Conservation (phyloP, 2,797 vertebrate species). For the Rhyacichthys aspro region DNA sequence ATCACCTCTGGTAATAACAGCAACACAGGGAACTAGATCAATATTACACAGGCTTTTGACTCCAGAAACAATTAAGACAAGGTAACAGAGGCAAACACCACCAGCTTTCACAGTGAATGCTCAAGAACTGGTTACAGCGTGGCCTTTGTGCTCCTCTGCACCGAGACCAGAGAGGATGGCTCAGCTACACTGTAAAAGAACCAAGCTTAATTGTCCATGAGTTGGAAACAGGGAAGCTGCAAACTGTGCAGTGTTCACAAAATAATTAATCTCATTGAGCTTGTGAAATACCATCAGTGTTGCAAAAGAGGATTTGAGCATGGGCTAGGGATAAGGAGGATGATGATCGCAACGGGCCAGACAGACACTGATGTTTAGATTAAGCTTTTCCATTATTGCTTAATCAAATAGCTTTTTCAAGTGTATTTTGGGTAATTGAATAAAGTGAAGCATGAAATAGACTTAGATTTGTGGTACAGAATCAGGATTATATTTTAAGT, state of each 20-base stretch:
- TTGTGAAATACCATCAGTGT: conserved; percentile 67
- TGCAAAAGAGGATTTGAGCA: conserved; percentile 63
- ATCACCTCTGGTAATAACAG: conserved; percentile 56
- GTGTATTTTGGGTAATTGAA: conserved; percentile 67
- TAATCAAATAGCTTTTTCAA: conserved; percentile 60
- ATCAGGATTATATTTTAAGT: conserved; percentile 50
- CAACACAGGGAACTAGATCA: conserved; percentile 69
- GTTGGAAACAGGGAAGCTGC: conserved; percentile 28
- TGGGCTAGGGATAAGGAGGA: conserved; percentile 45
- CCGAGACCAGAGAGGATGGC: conserved; percentile 48
- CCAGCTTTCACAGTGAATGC: conserved; percentile 60
- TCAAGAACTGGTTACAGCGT: conserved; percentile 64
- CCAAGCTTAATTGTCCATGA: conserved; percentile 70
- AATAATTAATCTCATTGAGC: conserved; percentile 74
- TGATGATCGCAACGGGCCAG: conserved; percentile 53
- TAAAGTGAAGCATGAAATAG: conserved; percentile 58
- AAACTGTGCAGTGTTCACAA: conserved; percentile 63
- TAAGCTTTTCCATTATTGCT: conserved; percentile 62
- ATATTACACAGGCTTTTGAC: conserved; percentile 72
- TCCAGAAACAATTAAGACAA: conserved; percentile 64
- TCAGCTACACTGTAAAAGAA: conserved; percentile 74
- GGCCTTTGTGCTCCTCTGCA: conserved; percentile 57
- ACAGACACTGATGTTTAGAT: conserved; percentile 67
- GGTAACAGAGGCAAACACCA: conserved; percentile 44
- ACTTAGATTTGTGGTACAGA: conserved; percentile 50